These are phyloP conservation scores for Rhagoletis pomonella DNA, from an alignment of 1,140 invertebrate genomes.

Conservation along the genomic window DNA sequence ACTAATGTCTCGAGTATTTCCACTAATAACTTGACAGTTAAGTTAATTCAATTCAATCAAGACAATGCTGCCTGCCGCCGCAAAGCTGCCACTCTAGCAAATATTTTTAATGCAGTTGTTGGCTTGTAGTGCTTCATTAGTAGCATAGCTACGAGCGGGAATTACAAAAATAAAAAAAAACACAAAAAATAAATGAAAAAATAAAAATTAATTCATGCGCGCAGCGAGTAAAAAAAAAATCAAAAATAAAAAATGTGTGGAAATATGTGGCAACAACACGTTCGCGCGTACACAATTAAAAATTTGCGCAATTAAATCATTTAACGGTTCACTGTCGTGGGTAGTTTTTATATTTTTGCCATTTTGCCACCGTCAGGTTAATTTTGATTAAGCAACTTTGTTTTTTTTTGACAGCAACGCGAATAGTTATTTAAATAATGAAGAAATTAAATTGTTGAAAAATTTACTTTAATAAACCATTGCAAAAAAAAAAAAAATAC, in stretches of 20 bases:
- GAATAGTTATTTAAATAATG: not conserved
- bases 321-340: not conserved
- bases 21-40: conserved; percentile 35
- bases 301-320: conserved; percentile 36
- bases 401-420: not conserved
- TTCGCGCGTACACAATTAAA: conserved; percentile 41
- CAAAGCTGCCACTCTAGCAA: not conserved
- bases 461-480: conserved; percentile 19
- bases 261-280: conserved; percentile 44
- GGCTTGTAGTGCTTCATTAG: conserved; percentile 6
- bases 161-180: not conserved
- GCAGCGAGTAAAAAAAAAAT: not conserved
- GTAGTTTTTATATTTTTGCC: not conserved
- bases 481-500: not conserved
- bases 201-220: not conserved
- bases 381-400: conserved; percentile 24
- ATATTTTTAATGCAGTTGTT: conserved; percentile 27
- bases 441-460: conserved; percentile 36
- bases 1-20: conserved; percentile 14
- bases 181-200: no score
- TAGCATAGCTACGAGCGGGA: not conserved
- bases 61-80: not conserved
- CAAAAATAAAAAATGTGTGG: not conserved
- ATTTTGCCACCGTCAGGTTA: not conserved
- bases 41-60: conserved; percentile 48